Evolutionary conservation across 2,797 vertebrate genomes (phyloP), one percentile per base, ranked within the genome.

Genomic region (Bucorvus abyssinicus): DNA sequence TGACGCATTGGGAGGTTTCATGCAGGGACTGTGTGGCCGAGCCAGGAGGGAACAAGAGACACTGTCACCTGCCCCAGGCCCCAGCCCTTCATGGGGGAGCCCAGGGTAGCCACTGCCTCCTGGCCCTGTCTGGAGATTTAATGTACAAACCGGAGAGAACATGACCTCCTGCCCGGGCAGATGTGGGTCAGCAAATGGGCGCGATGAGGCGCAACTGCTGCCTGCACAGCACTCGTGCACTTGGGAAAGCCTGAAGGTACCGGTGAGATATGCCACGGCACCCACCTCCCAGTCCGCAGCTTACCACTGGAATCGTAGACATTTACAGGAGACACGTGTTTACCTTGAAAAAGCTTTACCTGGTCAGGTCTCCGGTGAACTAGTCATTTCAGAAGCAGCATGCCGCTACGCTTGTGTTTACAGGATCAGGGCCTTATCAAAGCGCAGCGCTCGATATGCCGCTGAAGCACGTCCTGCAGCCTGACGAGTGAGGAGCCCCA

Each of bases 51-150:
- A 30, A 29, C 9, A 10, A 7, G 30, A 50, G 27, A n/a, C n/a
- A n/a, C n/a, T n/a, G n/a, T n/a, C n/a, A n/a, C n/a, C n/a, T n/a
- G n/a, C n/a, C n/a, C n/a, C n/a, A 30, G 5, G 11, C 27, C 34
- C 34, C 97, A 6, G 96, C 97, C 15, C 92, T 97, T 23, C 78
- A 5, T 3, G 97, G 97, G 8, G 42, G 89, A 40, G 90, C 4
- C 2, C 67, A 1, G 6, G 81, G 1, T 32, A 95, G 97, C 14
- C 10, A 24, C 55, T 34, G 56, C 59, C 74, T 97, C 98, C 96
- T 98, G 98, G 2, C 97, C 94, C 10, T 83, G 92, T 29, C 98
- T 97, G 44, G 97, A 98, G 98, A 98, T 98, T 76, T 52, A 76
- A 10, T 4, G 3, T 8, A 18, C n/a, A 44, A 59, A 69, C 14